A percentile compares a stretch with the other conserved stretches of the same genome.
phyloP scores from a whole-genome alignment of 2,888 invertebrate genomes.

The Sarcophaga variegata region DNA sequence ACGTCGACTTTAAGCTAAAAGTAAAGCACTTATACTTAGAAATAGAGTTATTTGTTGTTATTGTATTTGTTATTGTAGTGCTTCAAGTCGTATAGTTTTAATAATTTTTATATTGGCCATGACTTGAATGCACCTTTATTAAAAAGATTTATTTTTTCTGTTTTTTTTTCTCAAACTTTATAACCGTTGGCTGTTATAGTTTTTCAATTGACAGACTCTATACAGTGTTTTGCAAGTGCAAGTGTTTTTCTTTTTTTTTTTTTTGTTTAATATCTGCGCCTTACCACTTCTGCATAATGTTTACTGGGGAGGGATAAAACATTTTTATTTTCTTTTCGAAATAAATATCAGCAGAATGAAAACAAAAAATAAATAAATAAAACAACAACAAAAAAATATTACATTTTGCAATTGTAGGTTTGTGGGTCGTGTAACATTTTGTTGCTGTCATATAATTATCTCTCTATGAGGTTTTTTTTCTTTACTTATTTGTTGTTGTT shows the following conservation, averaged over 20 bases:
- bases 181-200: neutral
- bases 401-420: slow-evolving; percentile 57
- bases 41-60: slow-evolving; percentile 3
- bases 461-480: slow-evolving; percentile 18
- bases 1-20: neutral
- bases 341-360: neutral
- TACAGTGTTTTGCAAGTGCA: neutral
- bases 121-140: slow-evolving; percentile 62
- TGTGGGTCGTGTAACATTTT: slow-evolving; percentile 66
- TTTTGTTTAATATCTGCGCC: no score
- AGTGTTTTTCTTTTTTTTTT: neutral
- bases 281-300: neutral
- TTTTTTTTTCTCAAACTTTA: neutral
- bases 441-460: neutral
- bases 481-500: slow-evolving; percentile 19
- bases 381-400: neutral
- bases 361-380: no score
- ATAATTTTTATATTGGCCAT: slow-evolving; percentile 52
- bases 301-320: slow-evolving; percentile 7
- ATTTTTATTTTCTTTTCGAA: neutral
- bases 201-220: neutral
- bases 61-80: neutral
- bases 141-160: no score
- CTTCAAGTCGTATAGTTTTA: slow-evolving; percentile 19
- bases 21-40: slow-evolving; percentile 5